Evolutionary conservation across 2,113 vertebrate species (phyloP), one percentile per base, ranked within the genome.

Genomic region (Cyanistes caeruleus): DNA sequence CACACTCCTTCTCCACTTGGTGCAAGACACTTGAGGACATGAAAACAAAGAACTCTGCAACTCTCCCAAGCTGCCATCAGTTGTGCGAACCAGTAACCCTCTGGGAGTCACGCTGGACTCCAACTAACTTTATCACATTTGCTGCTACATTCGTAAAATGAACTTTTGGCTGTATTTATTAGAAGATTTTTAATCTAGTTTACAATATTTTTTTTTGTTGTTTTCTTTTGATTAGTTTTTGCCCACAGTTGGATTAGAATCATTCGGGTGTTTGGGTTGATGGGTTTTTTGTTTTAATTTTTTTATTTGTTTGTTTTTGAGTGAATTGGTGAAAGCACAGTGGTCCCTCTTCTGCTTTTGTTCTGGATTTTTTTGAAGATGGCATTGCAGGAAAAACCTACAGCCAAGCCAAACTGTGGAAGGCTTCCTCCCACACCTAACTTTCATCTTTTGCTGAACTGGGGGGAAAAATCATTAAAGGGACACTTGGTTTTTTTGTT

Each of bases 111-210:
- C 58, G 80, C 90, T 96, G 89, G 84, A 90, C 95, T 97, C 97
- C 96, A 85, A 65, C 95, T 97, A 95, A 96, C 97, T 94, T 96
- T 96, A 79, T 97, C 96, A 94, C 95, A 95, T 97, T 98, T 98
- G 98, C 98, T 98, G 98, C 98, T 98, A 98, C 95, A 81, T 97
- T 97, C 43, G 7, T 97, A 92, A 97, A 97, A 97, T 94, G 96
- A 97, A 97, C 90, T 98, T 97, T 93, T 94, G 95, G 96, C 97
- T 98, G 91, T 98, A 97, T 97, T 97, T 97, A 97, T 98, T 97
- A 98, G 94, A 96, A 86, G 83, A 96, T 90, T 96, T 96, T 96
- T 94, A 95, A 97, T 94, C 93, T 97, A 96, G 97, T 98, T 98
- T 97, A 95, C 96, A 97, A 22, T 2, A 10, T 39, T 39, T 10